Evolutionary conservation across 2,113 vertebrate genomes (phyloP).

Genomic region (Panthera uncia): DNA sequence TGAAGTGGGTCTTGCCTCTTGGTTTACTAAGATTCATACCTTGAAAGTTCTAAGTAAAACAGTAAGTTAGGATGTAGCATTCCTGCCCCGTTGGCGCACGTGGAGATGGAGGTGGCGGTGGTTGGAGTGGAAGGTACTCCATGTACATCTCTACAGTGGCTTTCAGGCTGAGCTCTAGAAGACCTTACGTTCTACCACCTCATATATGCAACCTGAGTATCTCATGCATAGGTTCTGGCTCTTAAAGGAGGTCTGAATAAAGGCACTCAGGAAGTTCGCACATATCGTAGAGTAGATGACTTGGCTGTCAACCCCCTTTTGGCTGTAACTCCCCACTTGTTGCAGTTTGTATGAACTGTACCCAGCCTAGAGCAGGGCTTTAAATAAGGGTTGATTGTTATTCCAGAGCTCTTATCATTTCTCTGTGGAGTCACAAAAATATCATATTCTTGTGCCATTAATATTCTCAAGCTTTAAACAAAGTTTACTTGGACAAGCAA

Average conservation of each 20-base stretch:
- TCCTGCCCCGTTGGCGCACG: neutral
- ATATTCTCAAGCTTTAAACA: neutral
- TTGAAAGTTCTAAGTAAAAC: neutral
- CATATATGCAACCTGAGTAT: neutral
- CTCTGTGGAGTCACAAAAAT: conserved; percentile 6
- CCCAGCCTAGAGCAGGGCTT: neutral
- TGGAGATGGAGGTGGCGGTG: neutral
- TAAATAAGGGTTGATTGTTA: neutral
- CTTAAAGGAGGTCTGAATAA: neutral
- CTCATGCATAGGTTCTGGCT: neutral
- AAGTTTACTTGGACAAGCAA: conserved; percentile 3
- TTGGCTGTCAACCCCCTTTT: neutral
- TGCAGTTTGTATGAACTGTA: neutral
- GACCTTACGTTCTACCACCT: neutral
- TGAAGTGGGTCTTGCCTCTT: neutral
- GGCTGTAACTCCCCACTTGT: neutral
- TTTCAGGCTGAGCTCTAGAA: neutral
- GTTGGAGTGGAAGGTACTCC: neutral
- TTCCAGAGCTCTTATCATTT: neutral
- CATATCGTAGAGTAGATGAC: neutral
- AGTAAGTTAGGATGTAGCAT: neutral
- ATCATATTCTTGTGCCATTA: neutral
- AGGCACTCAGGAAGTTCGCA: neutral
- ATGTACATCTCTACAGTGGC: neutral
- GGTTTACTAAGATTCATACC: neutral